Percentiles rank a stretch among this genome's conserved stretches.
These are phyloP conservation scores for Papilio protenor DNA, from an alignment of 2,888 invertebrate species.

Conservation along the genomic window DNA sequence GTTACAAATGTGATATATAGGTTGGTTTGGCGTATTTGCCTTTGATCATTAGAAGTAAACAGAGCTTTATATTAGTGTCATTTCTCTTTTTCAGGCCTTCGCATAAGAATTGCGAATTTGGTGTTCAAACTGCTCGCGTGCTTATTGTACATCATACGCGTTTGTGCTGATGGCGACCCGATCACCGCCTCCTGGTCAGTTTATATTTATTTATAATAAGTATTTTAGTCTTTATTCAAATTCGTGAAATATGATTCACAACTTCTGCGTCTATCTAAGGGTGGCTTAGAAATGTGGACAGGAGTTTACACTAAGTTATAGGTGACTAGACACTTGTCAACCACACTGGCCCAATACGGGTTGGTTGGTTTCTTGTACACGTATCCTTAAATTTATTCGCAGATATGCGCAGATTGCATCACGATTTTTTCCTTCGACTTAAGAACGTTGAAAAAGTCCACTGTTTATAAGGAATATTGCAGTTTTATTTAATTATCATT, in stretches of 20 bases:
- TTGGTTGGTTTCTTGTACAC: too few species aligned
- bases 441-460: neutral
- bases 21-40: too few species aligned
- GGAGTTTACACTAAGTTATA: too few species aligned
- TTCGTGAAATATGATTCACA: neutral
- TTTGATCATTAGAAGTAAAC: neutral
- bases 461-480: neutral
- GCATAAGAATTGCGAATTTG: conserved; percentile 98
- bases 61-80: neutral
- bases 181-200: conserved; percentile 95
- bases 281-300: too few species aligned
- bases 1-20: too few species aligned
- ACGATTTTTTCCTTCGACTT: too few species aligned
- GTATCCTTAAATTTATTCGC: too few species aligned
- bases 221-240: neutral
- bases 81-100: conserved; percentile 90
- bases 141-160: conserved; percentile 97
- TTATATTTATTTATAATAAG: neutral
- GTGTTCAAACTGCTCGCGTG: conserved; percentile 98
- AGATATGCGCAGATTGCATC: too few species aligned
- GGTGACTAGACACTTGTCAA: too few species aligned
- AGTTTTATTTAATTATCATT: neutral
- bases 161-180: conserved; percentile 94
- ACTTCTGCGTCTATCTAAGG: neutral
- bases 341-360: too few species aligned